phyloP scores from a whole-genome alignment of 2,113 vertebrate genomes.

The Cyprinodon brontotheroides region DNA sequence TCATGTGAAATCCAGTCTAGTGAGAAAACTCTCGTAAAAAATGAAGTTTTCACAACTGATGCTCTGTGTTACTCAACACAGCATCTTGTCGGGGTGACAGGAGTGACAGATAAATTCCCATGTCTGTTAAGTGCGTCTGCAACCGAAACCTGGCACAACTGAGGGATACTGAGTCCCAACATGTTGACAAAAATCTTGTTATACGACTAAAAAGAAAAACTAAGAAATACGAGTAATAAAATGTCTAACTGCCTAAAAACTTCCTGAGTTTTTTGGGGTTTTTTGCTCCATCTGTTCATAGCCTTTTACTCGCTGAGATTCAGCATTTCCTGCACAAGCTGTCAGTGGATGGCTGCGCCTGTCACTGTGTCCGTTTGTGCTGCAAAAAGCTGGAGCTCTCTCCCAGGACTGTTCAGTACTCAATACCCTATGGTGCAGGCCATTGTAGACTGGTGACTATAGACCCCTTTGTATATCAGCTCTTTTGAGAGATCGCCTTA shows the following conservation, averaged over 20 bases:
- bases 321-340: neutral
- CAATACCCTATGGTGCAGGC: conserved; percentile 53
- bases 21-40: neutral
- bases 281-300: neutral
- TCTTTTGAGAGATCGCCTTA: conserved; percentile 52
- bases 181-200: conserved; percentile 4
- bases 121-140: accelerated
- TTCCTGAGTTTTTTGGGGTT: neutral
- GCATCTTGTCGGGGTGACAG: neutral
- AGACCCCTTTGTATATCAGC: conserved; percentile 34
- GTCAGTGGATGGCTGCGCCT: conserved; percentile 43
- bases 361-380: conserved; percentile 51
- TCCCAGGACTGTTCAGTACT: conserved; percentile 40
- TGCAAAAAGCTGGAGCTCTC: conserved; percentile 31
- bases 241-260: neutral
- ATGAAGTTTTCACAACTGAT: neutral
- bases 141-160: conserved; percentile 23
- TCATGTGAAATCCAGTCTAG: conserved; percentile 38
- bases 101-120: neutral
- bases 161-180: conserved; percentile 1
- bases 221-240: neutral
- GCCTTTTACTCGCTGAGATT: neutral
- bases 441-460: conserved; percentile 56
- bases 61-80: conserved; percentile 18
- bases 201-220: neutral